Evolutionary conservation across 1,140 invertebrate species (phyloP), one percentile per base, ranked within the genome.

Genomic region (Adoxophyes honmai): DNA sequence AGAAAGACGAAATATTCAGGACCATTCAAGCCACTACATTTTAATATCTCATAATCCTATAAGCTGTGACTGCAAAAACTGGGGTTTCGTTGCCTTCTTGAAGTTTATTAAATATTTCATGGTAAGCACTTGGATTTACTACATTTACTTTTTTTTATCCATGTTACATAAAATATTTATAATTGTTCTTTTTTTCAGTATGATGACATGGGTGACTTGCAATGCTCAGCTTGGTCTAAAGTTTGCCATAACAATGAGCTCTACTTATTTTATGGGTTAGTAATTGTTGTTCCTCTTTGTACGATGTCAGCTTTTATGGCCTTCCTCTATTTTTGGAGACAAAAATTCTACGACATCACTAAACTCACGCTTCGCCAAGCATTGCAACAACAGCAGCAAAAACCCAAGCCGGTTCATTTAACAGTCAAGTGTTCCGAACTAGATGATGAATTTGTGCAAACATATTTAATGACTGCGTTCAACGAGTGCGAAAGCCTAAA

Each of bases 361-460:
- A 48, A 48, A 13, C 9, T 9, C 7, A 48, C 21, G n/a, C 18
- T 48, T 28, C 42, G 16, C 4, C 28, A 52, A 52, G 51, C 33
- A 52, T 15, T 34, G 15, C 9, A 34, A 4, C 14, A 11, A n/a
- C 3, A 2, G 0, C 8, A 7, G 9, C 13, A n/a, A 10, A 52
- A 16, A 34, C 9, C 11, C 3, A 34, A 33, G 33, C 51, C 8
- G 4, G 5, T 52, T 34, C 1, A 44, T 18, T 55, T 83, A 5
- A 64, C 73, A 0, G 62, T 83, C 0, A 71, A 70, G 58, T 86
- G 76, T 63, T 60, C 72, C 4, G 71, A 81, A 58, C 54, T 63
- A 3, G 84, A 88, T 42, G 77, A 86, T 64, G 82, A 83, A 52
- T 88, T 86, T 57, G 75, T 86, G 0, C 42, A 78, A 6, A 77